phyloP scores from a whole-genome alignment of 2,888 invertebrate species.

The Nomada fabriciana region DNA sequence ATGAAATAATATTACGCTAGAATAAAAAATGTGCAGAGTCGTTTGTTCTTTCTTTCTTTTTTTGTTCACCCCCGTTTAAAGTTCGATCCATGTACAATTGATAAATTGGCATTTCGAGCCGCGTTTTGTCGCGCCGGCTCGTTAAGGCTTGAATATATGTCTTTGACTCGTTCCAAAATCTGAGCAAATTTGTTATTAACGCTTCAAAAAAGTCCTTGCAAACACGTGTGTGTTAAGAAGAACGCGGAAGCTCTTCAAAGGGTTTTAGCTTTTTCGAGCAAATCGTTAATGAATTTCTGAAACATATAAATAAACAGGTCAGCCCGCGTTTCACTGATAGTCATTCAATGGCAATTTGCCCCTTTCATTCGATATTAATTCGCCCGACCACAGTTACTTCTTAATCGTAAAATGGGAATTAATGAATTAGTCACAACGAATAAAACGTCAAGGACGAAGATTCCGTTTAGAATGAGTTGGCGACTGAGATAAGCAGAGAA shows the following conservation, averaged over 20 bases:
- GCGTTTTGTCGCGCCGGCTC: conserved; percentile 29
- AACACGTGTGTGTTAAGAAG: conserved; percentile 48
- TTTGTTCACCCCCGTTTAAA: conserved; percentile 32
- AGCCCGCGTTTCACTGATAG: neutral
- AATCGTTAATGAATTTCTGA: conserved; percentile 95
- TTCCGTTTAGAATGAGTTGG: neutral
- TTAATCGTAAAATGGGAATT: neutral
- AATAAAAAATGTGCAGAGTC: conserved; percentile 70
- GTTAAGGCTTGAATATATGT: conserved; percentile 57
- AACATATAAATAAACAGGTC: conserved; percentile 77
- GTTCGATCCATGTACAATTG: conserved; percentile 58
- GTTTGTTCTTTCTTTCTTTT: conserved; percentile 36
- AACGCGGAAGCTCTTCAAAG: conserved; percentile 86
- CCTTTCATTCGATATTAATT: too few relatives aligned
- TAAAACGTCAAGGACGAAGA: neutral
- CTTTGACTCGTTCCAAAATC: conserved; percentile 64
- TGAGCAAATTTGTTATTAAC: conserved; percentile 76
- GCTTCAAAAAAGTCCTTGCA: conserved; percentile 59
- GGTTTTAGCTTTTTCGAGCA: conserved; percentile 95
- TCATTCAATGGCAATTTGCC: conserved; percentile 31
- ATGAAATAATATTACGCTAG: conserved; percentile 70
- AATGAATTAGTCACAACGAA: conserved; percentile 37
- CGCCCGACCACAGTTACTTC: too few relatives aligned
- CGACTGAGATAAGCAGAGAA: neutral
- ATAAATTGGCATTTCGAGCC: conserved; percentile 56